These are phyloP conservation scores for Diaperis boleti DNA, from an alignment of 2,888 invertebrate species.

Conservation along the genomic window DNA sequence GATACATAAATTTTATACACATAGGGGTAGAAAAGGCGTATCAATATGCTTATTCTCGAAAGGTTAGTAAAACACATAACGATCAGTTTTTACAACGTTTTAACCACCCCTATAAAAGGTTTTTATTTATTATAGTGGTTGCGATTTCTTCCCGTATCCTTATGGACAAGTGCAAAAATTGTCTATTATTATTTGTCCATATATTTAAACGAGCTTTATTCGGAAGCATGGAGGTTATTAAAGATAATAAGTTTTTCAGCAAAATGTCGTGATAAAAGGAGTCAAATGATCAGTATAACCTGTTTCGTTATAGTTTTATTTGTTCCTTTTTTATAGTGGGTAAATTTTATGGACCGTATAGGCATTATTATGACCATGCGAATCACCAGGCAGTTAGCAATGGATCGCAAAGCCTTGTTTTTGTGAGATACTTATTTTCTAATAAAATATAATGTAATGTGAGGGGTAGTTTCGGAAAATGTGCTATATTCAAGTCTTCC, in stretches of 20 bases:
- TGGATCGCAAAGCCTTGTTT: no score
- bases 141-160: conserved; percentile 8
- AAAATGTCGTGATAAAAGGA: no score
- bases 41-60: conserved; percentile 3
- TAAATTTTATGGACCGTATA: conserved; percentile 5
- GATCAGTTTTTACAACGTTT: conserved; percentile 16
- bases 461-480: no score
- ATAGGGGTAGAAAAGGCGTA: no score
- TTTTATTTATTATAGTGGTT: neutral
- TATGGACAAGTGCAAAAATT: no score
- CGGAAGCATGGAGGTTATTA: neutral
- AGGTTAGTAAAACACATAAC: conserved; percentile 4
- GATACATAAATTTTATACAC: conserved; percentile 23
- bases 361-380: no score
- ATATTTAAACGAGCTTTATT: conserved; percentile 1
- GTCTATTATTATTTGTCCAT: conserved; percentile 4
- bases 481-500: no score
- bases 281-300: no score
- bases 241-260: conserved; percentile 10
- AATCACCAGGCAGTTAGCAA: no score
- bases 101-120: no score
- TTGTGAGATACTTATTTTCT: no score
- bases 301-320: conserved; percentile 14
- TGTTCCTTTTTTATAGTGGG: neutral
- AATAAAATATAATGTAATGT: no score